Evolutionary conservation across 2,888 invertebrate genomes (phyloP), one percentile per base, ranked within the genome.

Genomic region (Dasypolia templi): DNA sequence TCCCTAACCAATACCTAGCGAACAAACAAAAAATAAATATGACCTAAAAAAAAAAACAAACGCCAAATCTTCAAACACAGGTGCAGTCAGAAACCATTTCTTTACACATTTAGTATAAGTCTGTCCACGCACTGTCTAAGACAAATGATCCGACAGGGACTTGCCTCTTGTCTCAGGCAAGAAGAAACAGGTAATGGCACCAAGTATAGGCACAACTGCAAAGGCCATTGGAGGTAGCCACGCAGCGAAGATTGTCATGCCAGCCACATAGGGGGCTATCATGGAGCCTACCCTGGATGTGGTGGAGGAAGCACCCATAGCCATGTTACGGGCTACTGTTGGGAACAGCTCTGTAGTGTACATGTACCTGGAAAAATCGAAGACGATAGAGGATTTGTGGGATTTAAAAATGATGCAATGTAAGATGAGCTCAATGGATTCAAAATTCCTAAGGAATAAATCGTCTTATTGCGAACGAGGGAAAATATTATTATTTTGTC

Each of bases 331-430:
- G 55, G 97, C 90, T 35, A 95, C 95, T 0, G 97, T 97, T 0
- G 97, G 97, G 85, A 97, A 97, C 84, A 97, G 93, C 90, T 97
- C 97, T 55, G 97, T 94, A 0, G 97, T 97, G 86, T 84, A 92
- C 83, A 90, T 88, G 77, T 91, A 91, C 83, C 92, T 92, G 86
- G 44, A 85, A 86, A 29, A 58, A 14, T n/a, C n/a, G 6, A 39
- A 14, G 11, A 61, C 56, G 4, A 17, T 44, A 42, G 5, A 69
- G 0, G 1, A 29, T 22, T 19, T 5, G 14, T 42, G n/a, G 12
- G 6, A 46, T 46, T 53, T 17, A n/a, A 14, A 49, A 44, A 35
- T 26, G n/a, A 44, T 19, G 44, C 44, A 19, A 26, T 55, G 9
- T 55, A 9, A 55, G 53, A 53, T 53, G n/a, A 14, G 29, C 9